Evolutionary conservation across 2,888 invertebrate genomes (phyloP), one percentile per base, ranked within the genome.

Genomic region (Himalopsyche japonica): DNA sequence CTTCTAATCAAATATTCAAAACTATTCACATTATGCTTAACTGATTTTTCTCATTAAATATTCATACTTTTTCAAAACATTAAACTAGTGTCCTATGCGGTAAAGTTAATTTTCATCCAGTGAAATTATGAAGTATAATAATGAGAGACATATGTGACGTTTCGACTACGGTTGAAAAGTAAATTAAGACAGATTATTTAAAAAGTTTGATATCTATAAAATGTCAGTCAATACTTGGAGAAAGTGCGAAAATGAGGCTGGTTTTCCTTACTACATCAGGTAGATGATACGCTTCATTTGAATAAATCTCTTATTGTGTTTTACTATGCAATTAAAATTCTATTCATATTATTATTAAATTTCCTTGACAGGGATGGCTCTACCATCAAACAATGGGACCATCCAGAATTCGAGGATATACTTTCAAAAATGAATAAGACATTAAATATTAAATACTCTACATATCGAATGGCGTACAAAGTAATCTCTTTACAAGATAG

Each of bases 381-480:
- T 20, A 92, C 92, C 77, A 89, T 90, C 82, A 91, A 92, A 87
- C 92, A 93, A 88, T 93, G 93, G 91, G 93, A 94, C 88, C 94
- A 94, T 89, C 94, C 94, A 27, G 92, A 93, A 86, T 95, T 94
- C 90, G 89, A 90, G 49, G 92, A 92, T 87, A 92, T 94, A 20
- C 90, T 93, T 88, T 91, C 93, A 87, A 90, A 91, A 64, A 89
- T 95, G 34, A 93, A 94, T 87, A 94, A 94, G 84, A 95, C 94
- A 88, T 94, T 95, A 88, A 93, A 92, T 79, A 95, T 97, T 85
- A 95, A 95, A 89, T 96, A 96, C 90, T 94, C 95, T 86, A 94
- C 94, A 3, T 97, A 97, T 89, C 93, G 96, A 87, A 94, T 96
- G 85, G 96, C 96, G 20, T 93, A 95, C 86, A 97, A 97, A 90